Evolutionary conservation across 2,888 invertebrate species (phyloP), one percentile per base, ranked within the genome.

Genomic region (Catocala nupta): DNA sequence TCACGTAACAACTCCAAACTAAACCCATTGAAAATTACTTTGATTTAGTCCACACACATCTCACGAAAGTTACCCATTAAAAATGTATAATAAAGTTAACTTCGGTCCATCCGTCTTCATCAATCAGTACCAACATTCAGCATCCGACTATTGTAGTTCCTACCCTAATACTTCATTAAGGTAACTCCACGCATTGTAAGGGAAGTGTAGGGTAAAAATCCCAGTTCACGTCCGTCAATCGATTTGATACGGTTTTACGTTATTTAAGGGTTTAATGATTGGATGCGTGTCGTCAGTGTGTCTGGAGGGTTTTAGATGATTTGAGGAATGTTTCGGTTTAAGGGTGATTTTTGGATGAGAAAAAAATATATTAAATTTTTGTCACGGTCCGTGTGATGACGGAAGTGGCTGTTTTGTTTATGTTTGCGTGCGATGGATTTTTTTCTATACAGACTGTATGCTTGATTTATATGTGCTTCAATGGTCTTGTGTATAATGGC

Each of bases 71-170:
- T 52, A 48, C 43, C 5, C 55, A 57, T 75, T 64, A 59, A 49
- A 52, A 50, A 42, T 70, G 63, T 13, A 62, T 68, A 61, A 68
- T 63, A 52, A 42, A 55, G 55, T 51, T 25, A 62, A 63, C 59
- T 63, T 52, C 60, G 12, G 34, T 25, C 55, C 55, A 86, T 86
- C 70, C 59, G 44, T 85, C 86, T 79, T 78, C 81, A 86, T 86
- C 84, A 77, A 82, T 85, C 86, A 84, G 42, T 39, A 44, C 8
- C 52, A 77, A 77, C 77, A 80, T 78, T 70, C 78, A 80, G 78
- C 80, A 74, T 70, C 68, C 74, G 53, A 47, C 70, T 56, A 78
- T 83, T 80, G 79, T 82, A 33, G 48, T 5, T 11, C 55, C 69
- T 63, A 77, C 81, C 80, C 80, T 76, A 77, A 70, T 69, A 68